phyloP scores from a whole-genome alignment of 2,797 vertebrate genomes.

The Oreonectes daqikongensis region DNA sequence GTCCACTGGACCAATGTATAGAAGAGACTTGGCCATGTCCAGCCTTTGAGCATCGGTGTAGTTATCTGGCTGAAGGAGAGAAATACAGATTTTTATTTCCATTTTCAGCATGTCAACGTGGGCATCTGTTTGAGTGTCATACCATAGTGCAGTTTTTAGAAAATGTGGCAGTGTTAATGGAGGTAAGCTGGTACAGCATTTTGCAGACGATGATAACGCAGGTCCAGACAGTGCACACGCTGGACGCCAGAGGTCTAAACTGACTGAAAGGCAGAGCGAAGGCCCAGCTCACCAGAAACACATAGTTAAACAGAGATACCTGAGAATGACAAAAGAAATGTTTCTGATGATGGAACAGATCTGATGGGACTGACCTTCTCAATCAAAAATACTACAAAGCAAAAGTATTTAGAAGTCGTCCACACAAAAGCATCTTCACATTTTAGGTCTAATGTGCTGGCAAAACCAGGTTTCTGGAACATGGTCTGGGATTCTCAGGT shows the following conservation, averaged over 20 bases:
- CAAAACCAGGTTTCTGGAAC: too few relatives aligned
- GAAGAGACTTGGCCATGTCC: constrained; percentile 63
- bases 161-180: constrained; percentile 84
- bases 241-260: constrained; percentile 87
- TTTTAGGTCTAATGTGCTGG: too few relatives aligned
- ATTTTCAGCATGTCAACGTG: background rate
- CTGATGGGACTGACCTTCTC: background rate
- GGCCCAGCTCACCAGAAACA: constrained; percentile 90
- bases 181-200: constrained; percentile 93
- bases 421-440: background rate
- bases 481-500: background rate
- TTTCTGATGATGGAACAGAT: background rate
- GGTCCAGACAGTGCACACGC: constrained; percentile 92
- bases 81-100: constrained; percentile 2
- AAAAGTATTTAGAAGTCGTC: background rate
- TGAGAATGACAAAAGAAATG: constrained; percentile 63
- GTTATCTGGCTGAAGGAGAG: constrained; percentile 65
- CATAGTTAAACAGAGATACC: constrained; percentile 93
- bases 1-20: constrained; percentile 79
- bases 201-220: constrained; percentile 94
- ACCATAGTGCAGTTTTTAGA: constrained; percentile 88
- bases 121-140: constrained; percentile 56
- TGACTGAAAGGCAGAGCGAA: constrained; percentile 87
- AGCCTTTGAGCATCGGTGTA: constrained; percentile 56
- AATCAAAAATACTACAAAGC: background rate